phyloP scores from a whole-genome alignment of 2,888 invertebrate genomes.

The Hirtodrosophila histrioides region DNA sequence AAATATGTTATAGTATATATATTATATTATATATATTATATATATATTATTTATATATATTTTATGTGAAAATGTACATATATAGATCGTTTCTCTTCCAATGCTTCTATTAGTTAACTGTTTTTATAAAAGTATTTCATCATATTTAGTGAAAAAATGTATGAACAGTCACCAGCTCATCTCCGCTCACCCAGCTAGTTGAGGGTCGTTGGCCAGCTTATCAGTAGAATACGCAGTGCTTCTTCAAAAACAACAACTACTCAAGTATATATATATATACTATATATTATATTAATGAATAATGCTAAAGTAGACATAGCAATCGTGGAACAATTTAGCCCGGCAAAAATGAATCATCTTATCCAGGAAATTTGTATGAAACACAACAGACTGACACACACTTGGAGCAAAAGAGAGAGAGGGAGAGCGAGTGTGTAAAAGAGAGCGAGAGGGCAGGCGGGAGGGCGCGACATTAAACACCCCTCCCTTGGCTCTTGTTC shows the following conservation, averaged over 20 bases:
- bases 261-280: not conserved
- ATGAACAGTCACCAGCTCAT: not conserved
- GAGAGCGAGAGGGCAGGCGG: not conserved
- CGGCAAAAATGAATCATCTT: constrained; percentile 51
- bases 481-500: not conserved
- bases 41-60: too few relatives aligned
- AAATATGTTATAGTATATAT: too few relatives aligned
- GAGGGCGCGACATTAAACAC: constrained; percentile 24
- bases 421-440: not conserved
- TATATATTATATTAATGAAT: constrained; percentile 31
- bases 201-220: constrained; percentile 17
- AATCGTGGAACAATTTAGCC: constrained; percentile 28
- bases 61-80: too few relatives aligned
- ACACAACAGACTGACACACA: constrained; percentile 33
- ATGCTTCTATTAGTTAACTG: too few relatives aligned
- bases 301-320: constrained; percentile 22
- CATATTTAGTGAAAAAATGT: too few relatives aligned
- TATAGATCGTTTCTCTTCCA: too few relatives aligned
- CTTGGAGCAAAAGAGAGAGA: not conserved
- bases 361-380: constrained; percentile 61
- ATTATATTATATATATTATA: too few relatives aligned
- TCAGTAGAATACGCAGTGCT: constrained; percentile 12
- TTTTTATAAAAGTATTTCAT: too few relatives aligned
- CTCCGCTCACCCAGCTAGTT: constrained; percentile 3
- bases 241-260: constrained; percentile 6